Evolutionary conservation across 2,113 vertebrate species (phyloP).

Genomic region (western clawed frog (Xenopus tropicalis)): DNA sequence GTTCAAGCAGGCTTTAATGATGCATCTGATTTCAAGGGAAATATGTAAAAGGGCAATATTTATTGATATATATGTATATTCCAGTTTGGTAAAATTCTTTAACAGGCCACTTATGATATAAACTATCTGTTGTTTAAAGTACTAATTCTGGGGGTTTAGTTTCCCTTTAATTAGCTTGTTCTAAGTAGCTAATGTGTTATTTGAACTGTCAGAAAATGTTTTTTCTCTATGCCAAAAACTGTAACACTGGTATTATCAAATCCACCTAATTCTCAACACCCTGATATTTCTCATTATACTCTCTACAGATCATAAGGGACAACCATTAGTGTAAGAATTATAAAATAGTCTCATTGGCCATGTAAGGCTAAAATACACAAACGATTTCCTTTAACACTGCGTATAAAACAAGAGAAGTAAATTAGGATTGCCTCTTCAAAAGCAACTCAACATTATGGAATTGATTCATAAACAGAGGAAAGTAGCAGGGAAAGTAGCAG

Average conservation of each 20-base stretch:
- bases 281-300: neutral
- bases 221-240: neutral
- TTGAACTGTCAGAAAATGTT: no score
- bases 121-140: no score
- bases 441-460: conserved; percentile 20
- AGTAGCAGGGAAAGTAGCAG: conserved; percentile 1
- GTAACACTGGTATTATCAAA: neutral
- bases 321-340: neutral
- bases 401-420: conserved; percentile 26
- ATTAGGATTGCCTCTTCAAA: conserved; percentile 19
- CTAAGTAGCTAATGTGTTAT: no score
- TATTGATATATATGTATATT: no score
- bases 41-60: no score
- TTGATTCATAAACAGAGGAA: conserved; percentile 19
- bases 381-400: conserved; percentile 14
- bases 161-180: no score
- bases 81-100: no score
- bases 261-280: no score
- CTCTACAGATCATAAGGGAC: neutral
- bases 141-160: no score
- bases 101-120: no score
- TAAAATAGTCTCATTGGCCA: neutral
- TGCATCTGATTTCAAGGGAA: no score
- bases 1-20: no score
- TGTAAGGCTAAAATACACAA: neutral